These are phyloP conservation scores for Coptotermes formosanus DNA, from an alignment of 1,140 invertebrate species.

Conservation along the genomic window DNA sequence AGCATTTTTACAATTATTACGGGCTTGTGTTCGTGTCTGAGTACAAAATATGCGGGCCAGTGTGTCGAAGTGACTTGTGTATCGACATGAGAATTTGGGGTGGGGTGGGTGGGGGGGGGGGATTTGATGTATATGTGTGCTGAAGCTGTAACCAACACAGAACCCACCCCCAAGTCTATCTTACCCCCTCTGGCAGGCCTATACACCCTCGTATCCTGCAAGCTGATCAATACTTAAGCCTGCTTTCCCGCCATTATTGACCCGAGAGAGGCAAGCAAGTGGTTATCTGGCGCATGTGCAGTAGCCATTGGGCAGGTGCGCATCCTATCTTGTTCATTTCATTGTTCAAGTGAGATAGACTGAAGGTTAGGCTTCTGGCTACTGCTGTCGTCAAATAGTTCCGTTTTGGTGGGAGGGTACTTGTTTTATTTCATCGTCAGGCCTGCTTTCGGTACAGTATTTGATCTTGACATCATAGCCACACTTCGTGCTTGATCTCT, in stretches of 20 bases:
- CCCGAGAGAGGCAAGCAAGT: conserved; percentile 16
- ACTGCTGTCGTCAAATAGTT: conserved; percentile 7
- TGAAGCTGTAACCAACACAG: neutral
- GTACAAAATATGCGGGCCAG: neutral
- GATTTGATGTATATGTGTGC: no score
- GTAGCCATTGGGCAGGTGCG: neutral
- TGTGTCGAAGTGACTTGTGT: conserved; percentile 6
- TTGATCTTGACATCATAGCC: no score
- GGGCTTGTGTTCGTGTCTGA: no score
- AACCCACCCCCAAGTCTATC: neutral
- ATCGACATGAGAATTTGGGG: no score
- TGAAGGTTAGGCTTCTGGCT: neutral
- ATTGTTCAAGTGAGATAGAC: neutral
- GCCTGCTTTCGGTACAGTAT: no score
- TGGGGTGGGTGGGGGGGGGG: neutral
- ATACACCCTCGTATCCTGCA: neutral
- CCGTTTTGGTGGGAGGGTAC: neutral
- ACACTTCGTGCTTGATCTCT: no score
- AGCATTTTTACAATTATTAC: no score
- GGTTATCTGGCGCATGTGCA: conserved; percentile 13
- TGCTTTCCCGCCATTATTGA: conserved; percentile 14
- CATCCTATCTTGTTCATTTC: conserved; percentile 3
- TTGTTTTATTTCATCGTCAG: neutral
- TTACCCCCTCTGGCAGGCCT: neutral
- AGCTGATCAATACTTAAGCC: conserved; percentile 18